A percentile compares a stretch with the other conserved stretches of the same genome.
phyloP scores from a whole-genome alignment of 2,888 invertebrate genomes.

The Apamea monoglypha region DNA sequence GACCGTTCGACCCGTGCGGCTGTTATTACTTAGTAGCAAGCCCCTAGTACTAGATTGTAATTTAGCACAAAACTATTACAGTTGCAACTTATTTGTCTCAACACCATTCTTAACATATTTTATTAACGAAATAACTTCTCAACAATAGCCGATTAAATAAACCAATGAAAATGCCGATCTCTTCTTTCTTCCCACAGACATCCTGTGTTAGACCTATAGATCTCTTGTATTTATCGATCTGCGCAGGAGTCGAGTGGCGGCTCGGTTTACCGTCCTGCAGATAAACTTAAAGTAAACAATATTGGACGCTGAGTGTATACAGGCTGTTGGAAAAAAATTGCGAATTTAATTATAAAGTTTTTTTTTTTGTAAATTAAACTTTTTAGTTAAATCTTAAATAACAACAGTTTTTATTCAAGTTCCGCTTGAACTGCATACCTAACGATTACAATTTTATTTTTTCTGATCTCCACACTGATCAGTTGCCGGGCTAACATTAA shows the following conservation, averaged over 20 bases:
- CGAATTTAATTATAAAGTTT: background rate
- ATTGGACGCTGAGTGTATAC: conserved; percentile 58
- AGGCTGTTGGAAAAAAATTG: conserved; percentile 44
- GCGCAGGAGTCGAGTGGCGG: conserved; percentile 69
- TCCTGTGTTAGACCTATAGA: conserved; percentile 67
- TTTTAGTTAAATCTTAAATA: background rate
- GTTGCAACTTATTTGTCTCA: background rate
- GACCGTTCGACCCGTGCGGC: background rate
- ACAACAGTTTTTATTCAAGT: background rate
- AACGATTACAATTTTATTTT: background rate
- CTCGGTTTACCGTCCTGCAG: conserved; percentile 68
- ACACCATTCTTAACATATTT: background rate
- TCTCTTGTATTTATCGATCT: conserved; percentile 71
- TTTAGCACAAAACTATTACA: background rate
- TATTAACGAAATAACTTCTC: conserved; percentile 2
- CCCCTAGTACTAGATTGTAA: background rate
- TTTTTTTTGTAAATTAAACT: background rate
- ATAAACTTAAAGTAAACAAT: conserved; percentile 70
- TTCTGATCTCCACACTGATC: background rate
- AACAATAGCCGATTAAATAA: conserved; percentile 42
- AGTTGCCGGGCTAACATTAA: conserved; percentile 1
- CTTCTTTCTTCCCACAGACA: conserved; percentile 66
- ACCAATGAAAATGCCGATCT: conserved; percentile 60
- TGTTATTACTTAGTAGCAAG: no score
- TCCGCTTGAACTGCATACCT: background rate